Evolutionary conservation across 2,888 invertebrate species (phyloP), one percentile per base, ranked within the genome.

Genomic region (Minunthozetes semirufus): DNA sequence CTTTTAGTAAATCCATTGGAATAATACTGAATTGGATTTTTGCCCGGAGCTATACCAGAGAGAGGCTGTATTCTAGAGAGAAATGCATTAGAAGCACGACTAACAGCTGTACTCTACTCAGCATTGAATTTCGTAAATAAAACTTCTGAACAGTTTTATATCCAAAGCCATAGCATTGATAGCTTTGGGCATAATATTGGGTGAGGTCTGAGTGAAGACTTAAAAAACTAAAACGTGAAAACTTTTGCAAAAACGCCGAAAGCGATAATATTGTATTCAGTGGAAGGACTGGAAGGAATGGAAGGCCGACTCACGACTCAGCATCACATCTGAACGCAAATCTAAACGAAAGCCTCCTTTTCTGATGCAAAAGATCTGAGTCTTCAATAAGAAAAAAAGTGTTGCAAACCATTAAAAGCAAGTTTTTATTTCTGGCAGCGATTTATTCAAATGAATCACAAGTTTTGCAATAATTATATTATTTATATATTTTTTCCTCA

Each of bases 1-100:
- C 70, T 70, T 70, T 70, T 70, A 70, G 70, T 48, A 70, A 70
- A 70, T 46, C 66, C 46, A 70, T 70, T 48, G 70, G 19, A 70
- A 70, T 70, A 70, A 42, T 42, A 70, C 13, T 70, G 70, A 25
- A 70, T 42, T 70, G 70, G 46, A 48, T 48, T 70, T 48, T 46
- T 6, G 48, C 70, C 70, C 17, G 1, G 27, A 48, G 70, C 17
- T 22, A 66, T 66, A 29, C 19, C 19, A 19, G 27, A 25, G 33
- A 70, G 70, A 22, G 59, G 22, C 56, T 70, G 70, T 22, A 70
- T 70, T 70, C 19, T 17, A 42, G 42, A 68, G 17, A 17, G 27
- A 66, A 42, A 19, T 48, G 70, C 19, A 70, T 38, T n/a, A 33
- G 38, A 42, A 19, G 17, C 63, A 66, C n/a, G n/a, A 33, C 27